These are phyloP conservation scores for Cisticola juncidis DNA, from an alignment of 2,113 vertebrate genomes.

Conservation along the genomic window DNA sequence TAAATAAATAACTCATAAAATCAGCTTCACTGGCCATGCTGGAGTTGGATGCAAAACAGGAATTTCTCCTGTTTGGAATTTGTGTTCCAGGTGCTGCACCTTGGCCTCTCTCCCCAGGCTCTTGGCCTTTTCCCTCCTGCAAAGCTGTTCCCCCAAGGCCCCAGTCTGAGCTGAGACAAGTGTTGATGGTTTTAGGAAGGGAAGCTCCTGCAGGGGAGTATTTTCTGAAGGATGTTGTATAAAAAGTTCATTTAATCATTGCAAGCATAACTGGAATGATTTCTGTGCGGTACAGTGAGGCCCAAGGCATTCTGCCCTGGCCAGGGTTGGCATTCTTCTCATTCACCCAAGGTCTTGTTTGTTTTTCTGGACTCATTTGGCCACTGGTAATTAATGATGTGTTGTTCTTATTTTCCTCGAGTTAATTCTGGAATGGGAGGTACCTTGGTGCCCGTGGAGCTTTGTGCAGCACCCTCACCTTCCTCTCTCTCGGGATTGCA, in stretches of 20 bases:
- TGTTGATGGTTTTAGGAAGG: background rate
- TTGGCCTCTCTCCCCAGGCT: background rate
- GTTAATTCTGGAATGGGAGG: background rate
- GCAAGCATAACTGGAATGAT: background rate
- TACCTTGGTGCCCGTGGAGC: background rate
- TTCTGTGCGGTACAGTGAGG: rapidly evolving
- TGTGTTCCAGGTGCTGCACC: background rate
- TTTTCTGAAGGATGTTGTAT: background rate
- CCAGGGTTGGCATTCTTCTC: background rate
- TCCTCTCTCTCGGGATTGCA: rapidly evolving
- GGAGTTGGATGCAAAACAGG: constrained; percentile 48
- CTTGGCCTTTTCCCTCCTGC: background rate
- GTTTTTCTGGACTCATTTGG: background rate
- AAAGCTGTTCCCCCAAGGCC: background rate
- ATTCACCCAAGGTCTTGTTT: background rate
- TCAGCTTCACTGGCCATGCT: constrained; percentile 6
- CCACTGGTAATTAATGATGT: background rate
- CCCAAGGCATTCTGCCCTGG: background rate
- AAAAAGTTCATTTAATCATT: background rate
- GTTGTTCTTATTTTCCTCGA: background rate
- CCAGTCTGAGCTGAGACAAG: background rate
- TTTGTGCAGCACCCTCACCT: background rate
- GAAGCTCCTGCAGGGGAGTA: background rate
- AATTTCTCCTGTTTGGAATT: background rate
- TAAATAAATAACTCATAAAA: constrained; percentile 76